Base-by-base conservation (phyloP, 1,140 invertebrate genomes). In the Argopecten irradians region DNA sequence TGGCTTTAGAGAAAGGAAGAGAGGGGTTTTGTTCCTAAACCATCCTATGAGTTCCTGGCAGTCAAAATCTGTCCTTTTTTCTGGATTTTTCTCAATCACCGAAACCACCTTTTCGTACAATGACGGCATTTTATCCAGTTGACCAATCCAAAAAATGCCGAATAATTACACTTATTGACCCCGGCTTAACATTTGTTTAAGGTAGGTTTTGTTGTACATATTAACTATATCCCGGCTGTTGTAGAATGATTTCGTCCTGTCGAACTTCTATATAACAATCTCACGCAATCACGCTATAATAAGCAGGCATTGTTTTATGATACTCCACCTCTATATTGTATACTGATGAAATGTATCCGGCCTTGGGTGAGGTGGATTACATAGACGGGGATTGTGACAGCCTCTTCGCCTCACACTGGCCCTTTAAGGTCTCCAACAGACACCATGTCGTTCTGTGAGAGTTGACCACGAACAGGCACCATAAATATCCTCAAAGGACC, bases 1-100 rank as follows among this genome's bases (percentile, higher is more conserved):
- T 88, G 88, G 86, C 71, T 94, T 93, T 0, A 94, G 82, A 19
- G 89, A 87, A 19, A 86, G 46, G 55, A 94, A 93, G 0, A 94
- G 87, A 19, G 89, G 88, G 0, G 92, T 92, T 86, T 94, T 93
- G 83, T 93, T 94, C 83, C 90, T 55, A 86, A 94, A 93, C 93
- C 93, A 94, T 5, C 92, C 88, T 14, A 93, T 88, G 0, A 93
- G 83, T 34, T 93, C 91, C 43, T 91, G 88, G 86, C 93, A 92
- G 41, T 93, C 93, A 82, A 91, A 91, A 34, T 93, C 91, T 32
- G 90, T 89, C 43, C 93, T 90, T 0, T 87, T 35, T n/a, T 92
- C 90, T 0, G 90, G 90, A 5, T 88, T 86, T 86, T 93, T 93
- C 14, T 89, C 83, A 7, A 94, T 91, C 14, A 92, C 90, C 0